These are phyloP conservation scores for Eudasyphora cyanicolor DNA, from an alignment of 2,888 invertebrate genomes.

Conservation along the genomic window DNA sequence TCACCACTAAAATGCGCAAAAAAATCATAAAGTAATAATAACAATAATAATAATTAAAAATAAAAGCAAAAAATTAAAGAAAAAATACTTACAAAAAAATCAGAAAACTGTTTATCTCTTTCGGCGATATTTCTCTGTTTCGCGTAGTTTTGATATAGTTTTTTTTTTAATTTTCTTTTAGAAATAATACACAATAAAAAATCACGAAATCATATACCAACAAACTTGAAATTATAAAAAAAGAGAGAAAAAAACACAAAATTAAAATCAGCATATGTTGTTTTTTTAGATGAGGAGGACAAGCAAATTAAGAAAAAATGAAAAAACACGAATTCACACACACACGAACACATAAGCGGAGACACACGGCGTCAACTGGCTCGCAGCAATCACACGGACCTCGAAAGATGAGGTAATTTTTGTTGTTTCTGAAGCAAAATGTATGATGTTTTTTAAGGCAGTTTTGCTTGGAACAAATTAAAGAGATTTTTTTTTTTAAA, in stretches of 20 bases:
- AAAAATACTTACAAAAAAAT: slow-evolving; percentile 52
- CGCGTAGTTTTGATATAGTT: slow-evolving; percentile 41
- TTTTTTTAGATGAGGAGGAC: slow-evolving; percentile 54
- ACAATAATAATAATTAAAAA: slow-evolving; percentile 3
- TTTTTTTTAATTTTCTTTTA: slow-evolving; percentile 24
- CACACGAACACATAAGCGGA: slow-evolving; percentile 25
- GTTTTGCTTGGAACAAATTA: background rate
- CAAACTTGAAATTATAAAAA: slow-evolving; percentile 49
- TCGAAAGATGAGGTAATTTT: slow-evolving; percentile 69
- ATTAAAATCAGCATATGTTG: slow-evolving; percentile 57
- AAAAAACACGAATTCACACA: slow-evolving; percentile 33
- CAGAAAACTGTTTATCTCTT: slow-evolving; percentile 3
- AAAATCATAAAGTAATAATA: background rate
- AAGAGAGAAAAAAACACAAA: slow-evolving; percentile 44
- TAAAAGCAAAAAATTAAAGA: slow-evolving; percentile 32
- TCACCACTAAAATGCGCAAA: background rate
- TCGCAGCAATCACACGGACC: too few species aligned
- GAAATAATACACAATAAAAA: slow-evolving; percentile 56
- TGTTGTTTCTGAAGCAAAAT: slow-evolving; percentile 67
- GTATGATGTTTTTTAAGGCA: slow-evolving; percentile 30
- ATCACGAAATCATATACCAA: slow-evolving; percentile 54
- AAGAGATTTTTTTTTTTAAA: background rate
- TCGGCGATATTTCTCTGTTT: slow-evolving; percentile 36
- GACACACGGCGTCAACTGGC: background rate
- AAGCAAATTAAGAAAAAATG: slow-evolving; percentile 42